Percentiles rank a stretch among this genome's conserved stretches.
These are phyloP conservation scores for Heteractis magnifica DNA, from an alignment of 92 coral and sea anemone species.

Conservation along the genomic window DNA sequence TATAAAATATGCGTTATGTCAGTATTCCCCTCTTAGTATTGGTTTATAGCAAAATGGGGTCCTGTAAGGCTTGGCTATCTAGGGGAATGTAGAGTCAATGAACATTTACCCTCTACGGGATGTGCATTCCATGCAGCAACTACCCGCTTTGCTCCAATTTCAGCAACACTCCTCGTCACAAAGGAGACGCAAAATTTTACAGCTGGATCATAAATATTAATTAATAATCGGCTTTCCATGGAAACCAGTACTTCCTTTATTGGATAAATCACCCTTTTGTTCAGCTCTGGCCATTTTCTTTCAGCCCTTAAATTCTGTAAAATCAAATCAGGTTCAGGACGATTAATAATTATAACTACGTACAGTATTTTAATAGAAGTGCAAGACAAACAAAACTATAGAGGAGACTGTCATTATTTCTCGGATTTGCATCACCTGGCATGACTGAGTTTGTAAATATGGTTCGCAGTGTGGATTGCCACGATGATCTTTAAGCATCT, in stretches of 20 bases:
- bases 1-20: too few species aligned
- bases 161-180: conserved; percentile 22
- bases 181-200: conserved; percentile 31
- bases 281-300: conserved; percentile 37
- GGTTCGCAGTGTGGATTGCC: conserved; percentile 39
- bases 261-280: conserved; percentile 36
- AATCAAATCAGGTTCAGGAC: not conserved
- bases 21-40: too few species aligned
- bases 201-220: conserved; percentile 26
- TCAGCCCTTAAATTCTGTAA: conserved; percentile 32
- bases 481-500: conserved; percentile 8
- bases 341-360: not conserved
- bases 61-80: too few species aligned
- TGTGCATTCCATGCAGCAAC: conserved; percentile 39
- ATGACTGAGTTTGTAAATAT: conserved; percentile 38
- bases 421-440: conserved; percentile 30
- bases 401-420: not conserved
- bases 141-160: conserved; percentile 31
- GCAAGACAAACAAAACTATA: too few species aligned
- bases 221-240: conserved; percentile 26
- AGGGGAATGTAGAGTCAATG: too few species aligned
- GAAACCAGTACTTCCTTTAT: conserved; percentile 20
- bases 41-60: too few species aligned
- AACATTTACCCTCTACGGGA: conserved; percentile 31
- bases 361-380: too few species aligned